Base-by-base conservation (phyloP, 2,888 invertebrate species). In the Tinea pellionella region DNA sequence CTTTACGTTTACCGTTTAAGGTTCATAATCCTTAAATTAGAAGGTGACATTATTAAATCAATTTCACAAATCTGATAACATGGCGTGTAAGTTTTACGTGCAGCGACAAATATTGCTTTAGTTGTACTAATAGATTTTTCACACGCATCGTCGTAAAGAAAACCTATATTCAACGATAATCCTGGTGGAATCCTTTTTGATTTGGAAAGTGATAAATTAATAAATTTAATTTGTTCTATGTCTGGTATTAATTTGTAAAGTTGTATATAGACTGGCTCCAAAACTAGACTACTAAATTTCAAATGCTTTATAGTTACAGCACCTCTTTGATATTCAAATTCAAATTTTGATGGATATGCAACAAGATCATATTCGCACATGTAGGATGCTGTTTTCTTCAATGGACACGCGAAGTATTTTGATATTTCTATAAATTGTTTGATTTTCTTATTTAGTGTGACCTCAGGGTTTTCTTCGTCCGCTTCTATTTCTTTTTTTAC, bases 51-150 rank as follows among this genome's bases (percentile, higher is more conserved):
- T 53, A 71, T 63, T 43, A 86, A 65, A 62, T 80, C 76, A n/a
- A 83, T 80, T 67, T 83, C 82, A 62, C 84, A 85, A 41, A 85
- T 72, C 64, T 86, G 86, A 63, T 85, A 86, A 62, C 86, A 85
- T 0, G 85, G 84, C 0, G 85, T 85, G 0, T 76, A 70, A 0
- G 81, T 76, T 66, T 80, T 84, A 63, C 80, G 75, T 0, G 81
- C 77, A 9, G 84, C 84, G 0, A 84, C 85, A 62, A 84, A 82
- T 61, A 84, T 74, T 68, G 85, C 77, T 67, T 78, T 84, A 0
- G 77, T 72, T 41, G 77, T 75, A 56, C 68, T 67, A 0, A 74
- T 64, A 0, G 72, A 67, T 42, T 74, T 78, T 56, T 82, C 84
- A 63, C 79, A 79, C 0, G 77, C 73, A 62, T 83, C 81, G 37